A percentile compares a stretch with the other conserved stretches of the same genome.
Evolutionary conservation across 2,888 invertebrate genomes (phyloP).

Genomic region (Drosophila nr. fundita): DNA sequence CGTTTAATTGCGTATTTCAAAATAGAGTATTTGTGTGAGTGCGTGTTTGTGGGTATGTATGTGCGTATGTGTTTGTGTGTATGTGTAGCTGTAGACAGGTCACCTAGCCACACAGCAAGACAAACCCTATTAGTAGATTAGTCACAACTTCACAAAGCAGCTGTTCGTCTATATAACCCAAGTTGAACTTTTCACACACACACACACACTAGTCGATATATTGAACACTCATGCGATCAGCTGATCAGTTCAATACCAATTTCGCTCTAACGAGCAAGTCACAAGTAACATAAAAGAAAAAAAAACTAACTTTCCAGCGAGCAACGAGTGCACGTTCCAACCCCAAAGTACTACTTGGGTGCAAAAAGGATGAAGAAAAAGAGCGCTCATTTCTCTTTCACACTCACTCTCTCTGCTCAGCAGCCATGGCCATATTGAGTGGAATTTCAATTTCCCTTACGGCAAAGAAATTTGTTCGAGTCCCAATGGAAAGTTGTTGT

Average conservation of each 20-base stretch:
- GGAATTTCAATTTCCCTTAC: slow-evolving; percentile 19
- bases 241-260: slow-evolving; percentile 61
- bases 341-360: slow-evolving; percentile 25
- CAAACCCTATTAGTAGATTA: slow-evolving; percentile 46
- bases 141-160: slow-evolving; percentile 42
- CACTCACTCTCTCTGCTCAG: slow-evolving; percentile 10
- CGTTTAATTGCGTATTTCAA: slow-evolving; percentile 7
- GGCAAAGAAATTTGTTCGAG: neutral
- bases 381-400: slow-evolving; percentile 2
- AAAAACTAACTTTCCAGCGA: slow-evolving; percentile 14
- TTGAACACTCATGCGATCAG: slow-evolving; percentile 56
- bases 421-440: slow-evolving; percentile 67
- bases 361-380: slow-evolving; percentile 14
- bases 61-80: neutral
- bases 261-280: slow-evolving; percentile 34
- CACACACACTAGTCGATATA: slow-evolving; percentile 5
- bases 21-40: neutral
- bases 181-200: slow-evolving; percentile 13
- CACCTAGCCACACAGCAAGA: slow-evolving; percentile 18
- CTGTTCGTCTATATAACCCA: slow-evolving; percentile 41
- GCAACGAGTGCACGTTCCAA: slow-evolving; percentile 39
- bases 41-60: neutral
- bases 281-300: slow-evolving; percentile 43
- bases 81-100: slow-evolving; percentile 19
- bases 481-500: slow-evolving; percentile 3